These are phyloP conservation scores for Thaumetopoea pityocampa DNA, from an alignment of 1,140 invertebrate genomes.

Conservation along the genomic window DNA sequence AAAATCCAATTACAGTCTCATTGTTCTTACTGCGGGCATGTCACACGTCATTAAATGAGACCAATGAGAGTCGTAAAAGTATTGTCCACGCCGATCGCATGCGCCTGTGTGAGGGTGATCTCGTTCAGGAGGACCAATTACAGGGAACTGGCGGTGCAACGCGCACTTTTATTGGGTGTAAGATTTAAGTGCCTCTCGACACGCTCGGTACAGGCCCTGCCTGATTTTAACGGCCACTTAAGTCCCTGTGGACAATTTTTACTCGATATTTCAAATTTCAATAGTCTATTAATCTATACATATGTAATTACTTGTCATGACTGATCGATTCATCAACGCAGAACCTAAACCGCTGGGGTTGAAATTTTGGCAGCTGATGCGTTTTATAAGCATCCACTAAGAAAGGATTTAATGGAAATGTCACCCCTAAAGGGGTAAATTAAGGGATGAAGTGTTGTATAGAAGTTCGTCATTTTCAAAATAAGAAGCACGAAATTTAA, in stretches of 20 bases:
- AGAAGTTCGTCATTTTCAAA: too few relatives aligned
- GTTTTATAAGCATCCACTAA: too few relatives aligned
- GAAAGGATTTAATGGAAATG: too few relatives aligned
- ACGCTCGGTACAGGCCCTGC: conserved; percentile 47
- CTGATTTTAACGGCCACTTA: conserved; percentile 62
- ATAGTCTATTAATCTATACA: conserved; percentile 11
- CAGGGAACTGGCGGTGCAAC: conserved; percentile 46
- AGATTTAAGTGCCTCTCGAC: conserved; percentile 70
- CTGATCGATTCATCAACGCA: conserved; percentile 8
- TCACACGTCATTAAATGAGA: conserved; percentile 67
- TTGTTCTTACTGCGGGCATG: conserved; percentile 57
- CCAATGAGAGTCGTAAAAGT: conserved; percentile 71
- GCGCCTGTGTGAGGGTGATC: conserved; percentile 41
- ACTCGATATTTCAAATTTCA: conserved; percentile 13
- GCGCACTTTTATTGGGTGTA: conserved; percentile 73
- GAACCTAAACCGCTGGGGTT: too few relatives aligned
- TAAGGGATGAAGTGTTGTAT: too few relatives aligned
- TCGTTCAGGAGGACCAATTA: conserved; percentile 63
- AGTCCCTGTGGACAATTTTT: conserved; percentile 16
- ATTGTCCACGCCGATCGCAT: conserved; percentile 43
- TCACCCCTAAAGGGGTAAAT: too few relatives aligned
- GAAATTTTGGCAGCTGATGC: too few relatives aligned
- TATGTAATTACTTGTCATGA: conserved; percentile 9
- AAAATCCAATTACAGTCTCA: conserved; percentile 67
- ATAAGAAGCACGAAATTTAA: too few relatives aligned